Conservation (phyloP, 2,797 vertebrate genomes). For the Dromococcyx pavoninus region DNA sequence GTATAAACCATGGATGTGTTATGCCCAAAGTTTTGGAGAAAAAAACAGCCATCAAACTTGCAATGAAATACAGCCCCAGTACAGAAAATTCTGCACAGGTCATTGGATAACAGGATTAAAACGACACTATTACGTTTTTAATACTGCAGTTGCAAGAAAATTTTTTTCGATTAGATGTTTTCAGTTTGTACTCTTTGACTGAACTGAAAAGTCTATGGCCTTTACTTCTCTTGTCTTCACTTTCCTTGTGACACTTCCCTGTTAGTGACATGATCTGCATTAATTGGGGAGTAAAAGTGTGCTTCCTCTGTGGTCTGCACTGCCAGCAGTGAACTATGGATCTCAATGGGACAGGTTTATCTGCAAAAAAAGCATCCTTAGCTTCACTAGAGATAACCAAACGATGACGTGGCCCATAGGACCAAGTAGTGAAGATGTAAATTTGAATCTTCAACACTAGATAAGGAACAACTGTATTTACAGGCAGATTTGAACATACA, state of each 20-base stretch:
- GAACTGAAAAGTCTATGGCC: neutral
- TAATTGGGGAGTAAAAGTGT: neutral
- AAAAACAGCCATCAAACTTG: neutral
- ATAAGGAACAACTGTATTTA: neutral
- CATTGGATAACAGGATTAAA: neutral
- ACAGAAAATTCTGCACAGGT: conserved; percentile 4
- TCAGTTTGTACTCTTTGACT: neutral
- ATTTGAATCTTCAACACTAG: neutral
- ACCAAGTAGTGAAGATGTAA: neutral
- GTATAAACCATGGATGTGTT: neutral
- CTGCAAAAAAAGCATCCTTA: neutral
- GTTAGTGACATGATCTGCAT: neutral
- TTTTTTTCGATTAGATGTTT: neutral
- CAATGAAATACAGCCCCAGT: neutral
- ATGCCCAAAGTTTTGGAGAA: neutral
- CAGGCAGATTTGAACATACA: neutral
- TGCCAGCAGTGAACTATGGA: neutral
- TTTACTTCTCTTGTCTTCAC: neutral
- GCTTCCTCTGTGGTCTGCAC: neutral
- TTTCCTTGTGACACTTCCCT: neutral
- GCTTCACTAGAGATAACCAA: neutral
- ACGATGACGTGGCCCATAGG: neutral
- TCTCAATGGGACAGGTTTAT: neutral
- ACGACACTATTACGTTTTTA: neutral
- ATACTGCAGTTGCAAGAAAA: neutral